A percentile compares a stretch with the other conserved stretches of the same genome.
These are phyloP conservation scores for Telmatherina bonti DNA, from an alignment of 2,797 vertebrate species.

Conservation along the genomic window DNA sequence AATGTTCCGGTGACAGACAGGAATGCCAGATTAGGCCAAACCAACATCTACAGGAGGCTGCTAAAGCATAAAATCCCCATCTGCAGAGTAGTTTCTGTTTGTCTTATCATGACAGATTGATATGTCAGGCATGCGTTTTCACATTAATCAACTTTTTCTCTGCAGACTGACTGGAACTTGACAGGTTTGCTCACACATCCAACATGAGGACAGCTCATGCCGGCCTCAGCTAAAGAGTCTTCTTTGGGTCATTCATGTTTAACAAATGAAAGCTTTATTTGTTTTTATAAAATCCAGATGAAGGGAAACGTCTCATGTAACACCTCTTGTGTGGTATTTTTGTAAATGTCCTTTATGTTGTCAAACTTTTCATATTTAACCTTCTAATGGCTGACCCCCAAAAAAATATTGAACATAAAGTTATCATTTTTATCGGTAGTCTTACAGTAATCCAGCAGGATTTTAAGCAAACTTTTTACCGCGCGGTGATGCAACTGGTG, in stretches of 20 bases:
- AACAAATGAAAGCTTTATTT: background rate
- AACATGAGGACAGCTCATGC: background rate
- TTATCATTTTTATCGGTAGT: background rate
- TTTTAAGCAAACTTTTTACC: too few relatives aligned
- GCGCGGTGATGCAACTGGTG: too few relatives aligned
- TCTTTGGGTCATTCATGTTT: background rate
- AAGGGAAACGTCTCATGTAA: background rate
- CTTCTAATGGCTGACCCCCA: too few relatives aligned
- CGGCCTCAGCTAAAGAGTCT: too few relatives aligned
- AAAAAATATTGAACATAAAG: too few relatives aligned
- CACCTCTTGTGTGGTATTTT: background rate
- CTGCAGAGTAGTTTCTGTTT: conserved; percentile 32
- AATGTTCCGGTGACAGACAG: background rate
- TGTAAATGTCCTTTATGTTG: background rate
- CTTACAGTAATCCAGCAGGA: too few relatives aligned
- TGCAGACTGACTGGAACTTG: too few relatives aligned
- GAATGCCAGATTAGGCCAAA: conserved; percentile 3
- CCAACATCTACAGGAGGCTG: background rate
- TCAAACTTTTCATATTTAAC: too few relatives aligned
- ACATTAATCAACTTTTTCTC: conserved; percentile 26
- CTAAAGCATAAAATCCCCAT: conserved; percentile 26
- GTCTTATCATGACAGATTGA: conserved; percentile 22
- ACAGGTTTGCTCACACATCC: too few relatives aligned
- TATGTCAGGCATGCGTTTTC: conserved; percentile 11
- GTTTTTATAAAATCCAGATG: background rate